Evolutionary conservation across 2,797 vertebrate genomes (phyloP), one percentile per base, ranked within the genome.

Genomic region (Chelonia mydas): DNA sequence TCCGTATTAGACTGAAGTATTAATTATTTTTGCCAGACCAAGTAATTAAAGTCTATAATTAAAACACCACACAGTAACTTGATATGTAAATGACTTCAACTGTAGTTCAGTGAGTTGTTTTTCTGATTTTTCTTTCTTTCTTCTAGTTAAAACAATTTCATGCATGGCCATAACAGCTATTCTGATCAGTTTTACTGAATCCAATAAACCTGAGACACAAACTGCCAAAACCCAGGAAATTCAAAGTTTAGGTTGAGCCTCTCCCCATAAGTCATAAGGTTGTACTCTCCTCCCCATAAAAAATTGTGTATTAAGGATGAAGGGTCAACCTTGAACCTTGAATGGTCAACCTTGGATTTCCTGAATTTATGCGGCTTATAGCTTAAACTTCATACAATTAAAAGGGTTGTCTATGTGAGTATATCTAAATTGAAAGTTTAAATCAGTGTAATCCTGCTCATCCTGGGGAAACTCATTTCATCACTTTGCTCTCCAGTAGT

Each of bases 1-100:
- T 28, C 21, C 11, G 50, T 79, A 88, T 88, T 81, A 95, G 72
- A 91, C 93, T 33, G 7, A 93, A 91, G 84, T 0, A 76, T 45
- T 23, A 45, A 90, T 90, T 86, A 68, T 72, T 97, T 95, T 82
- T 93, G 93, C 57, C 86, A 93, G 82, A 94, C 84, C 81, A 94
- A 97, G 77, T 31, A 93, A 92, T 59, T 15, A 86, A 82, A 82
- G 12, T 23, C 91, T 84, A 53, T 93, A 88, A 92, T 77, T 82
- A 94, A 93, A 96, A 87, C 11, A 80, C 11, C 91, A 79, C 55
- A 80, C 11, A 84, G 90, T 84, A 91, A 92, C 9, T 12, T 28
- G 50, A 95, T 86, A 84, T 3, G 84, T n/a, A 85, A 83, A 78
- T 91, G 81, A 90, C 65, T 94, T 81, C 81, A 57, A 10, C 86